Conservation (phyloP, 2,888 invertebrate species). For the Toxonevra muliebris region DNA sequence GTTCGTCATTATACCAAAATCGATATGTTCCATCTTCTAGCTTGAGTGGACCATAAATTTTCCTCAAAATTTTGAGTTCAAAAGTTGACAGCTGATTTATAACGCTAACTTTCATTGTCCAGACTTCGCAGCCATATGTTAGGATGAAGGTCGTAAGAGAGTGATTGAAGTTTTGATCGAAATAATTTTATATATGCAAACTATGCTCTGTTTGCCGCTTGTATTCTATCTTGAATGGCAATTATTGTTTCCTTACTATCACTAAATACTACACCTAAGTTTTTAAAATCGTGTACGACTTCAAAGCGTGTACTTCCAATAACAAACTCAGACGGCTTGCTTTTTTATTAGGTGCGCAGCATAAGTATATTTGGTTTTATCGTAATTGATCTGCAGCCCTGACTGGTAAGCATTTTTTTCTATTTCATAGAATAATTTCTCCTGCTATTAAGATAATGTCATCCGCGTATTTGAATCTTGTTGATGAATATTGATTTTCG, state of each 20-base stretch:
- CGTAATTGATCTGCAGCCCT: constrained; percentile 7
- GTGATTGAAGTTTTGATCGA: not conserved
- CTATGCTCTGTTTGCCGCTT: constrained; percentile 1
- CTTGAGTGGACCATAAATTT: constrained; percentile 15
- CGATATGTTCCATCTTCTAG: constrained; percentile 6
- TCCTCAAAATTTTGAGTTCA: constrained; percentile 11
- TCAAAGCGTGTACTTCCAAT: constrained; percentile 15
- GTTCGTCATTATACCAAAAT: too few species aligned
- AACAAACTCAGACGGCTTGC: constrained; percentile 5
- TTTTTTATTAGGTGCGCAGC: constrained; percentile 5
- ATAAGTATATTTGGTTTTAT: constrained; percentile 22
- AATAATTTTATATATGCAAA: constrained; percentile 9
- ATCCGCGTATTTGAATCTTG: constrained; percentile 7
- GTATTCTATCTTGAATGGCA: constrained; percentile 15
- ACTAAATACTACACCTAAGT: not conserved
- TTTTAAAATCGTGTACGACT: constrained; percentile 14
- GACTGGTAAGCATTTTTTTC: constrained; percentile 10
- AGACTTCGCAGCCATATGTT: constrained; percentile 22
- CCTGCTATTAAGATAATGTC: constrained; percentile 1
- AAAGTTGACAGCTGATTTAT: constrained; percentile 7
- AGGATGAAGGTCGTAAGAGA: constrained; percentile 14
- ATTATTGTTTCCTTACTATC: constrained; percentile 2
- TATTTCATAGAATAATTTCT: constrained; percentile 8
- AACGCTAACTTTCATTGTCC: constrained; percentile 15
- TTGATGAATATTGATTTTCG: constrained; percentile 1